phyloP scores from a whole-genome alignment of 1,140 invertebrate species.

The Drosophila virilis region DNA sequence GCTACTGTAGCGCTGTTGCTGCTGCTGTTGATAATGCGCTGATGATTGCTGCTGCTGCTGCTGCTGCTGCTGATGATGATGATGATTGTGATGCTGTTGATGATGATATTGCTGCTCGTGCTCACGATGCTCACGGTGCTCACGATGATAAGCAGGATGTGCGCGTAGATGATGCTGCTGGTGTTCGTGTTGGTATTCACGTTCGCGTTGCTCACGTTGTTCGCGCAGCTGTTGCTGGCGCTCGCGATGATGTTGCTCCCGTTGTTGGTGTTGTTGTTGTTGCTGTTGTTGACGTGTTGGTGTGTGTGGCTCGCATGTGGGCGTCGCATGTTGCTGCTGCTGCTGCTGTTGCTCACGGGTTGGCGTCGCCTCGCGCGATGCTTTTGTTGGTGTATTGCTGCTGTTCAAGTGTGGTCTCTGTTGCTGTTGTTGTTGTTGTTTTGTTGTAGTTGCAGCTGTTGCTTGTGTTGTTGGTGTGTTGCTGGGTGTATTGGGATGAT shows the following conservation, averaged over 20 bases:
- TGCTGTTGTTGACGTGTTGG: conserved; percentile 54
- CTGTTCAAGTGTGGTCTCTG: conserved; percentile 44
- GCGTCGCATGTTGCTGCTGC: conserved; percentile 52
- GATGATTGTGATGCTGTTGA: conserved; percentile 36
- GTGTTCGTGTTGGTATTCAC: conserved; percentile 45
- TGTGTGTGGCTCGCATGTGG: conserved; percentile 56
- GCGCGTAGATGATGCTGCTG: conserved; percentile 18
- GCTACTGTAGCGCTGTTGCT: conserved; percentile 71
- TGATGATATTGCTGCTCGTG: conserved; percentile 47
- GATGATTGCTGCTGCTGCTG: conserved; percentile 42
- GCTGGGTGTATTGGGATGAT: conserved; percentile 52
- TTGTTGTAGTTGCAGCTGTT: conserved; percentile 40
- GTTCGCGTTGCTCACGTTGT: conserved; percentile 54
- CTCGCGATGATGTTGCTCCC: conserved; percentile 54
- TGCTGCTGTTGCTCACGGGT: conserved; percentile 58
- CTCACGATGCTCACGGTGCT: not conserved
- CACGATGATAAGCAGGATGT: conserved; percentile 35
- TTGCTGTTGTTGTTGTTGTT: conserved; percentile 44
- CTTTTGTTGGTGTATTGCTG: conserved; percentile 68
- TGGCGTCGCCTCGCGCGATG: conserved; percentile 69
- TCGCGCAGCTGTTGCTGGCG: conserved; percentile 53
- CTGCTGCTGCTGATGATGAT: conserved; percentile 11
- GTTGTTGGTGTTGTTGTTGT: conserved; percentile 41
- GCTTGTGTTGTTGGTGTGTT: conserved; percentile 35
- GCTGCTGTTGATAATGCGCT: conserved; percentile 50